Percentiles rank a stretch among this genome's conserved stretches.
phyloP scores from a whole-genome alignment of 2,888 invertebrate species.

The Loripinus fragilis region DNA sequence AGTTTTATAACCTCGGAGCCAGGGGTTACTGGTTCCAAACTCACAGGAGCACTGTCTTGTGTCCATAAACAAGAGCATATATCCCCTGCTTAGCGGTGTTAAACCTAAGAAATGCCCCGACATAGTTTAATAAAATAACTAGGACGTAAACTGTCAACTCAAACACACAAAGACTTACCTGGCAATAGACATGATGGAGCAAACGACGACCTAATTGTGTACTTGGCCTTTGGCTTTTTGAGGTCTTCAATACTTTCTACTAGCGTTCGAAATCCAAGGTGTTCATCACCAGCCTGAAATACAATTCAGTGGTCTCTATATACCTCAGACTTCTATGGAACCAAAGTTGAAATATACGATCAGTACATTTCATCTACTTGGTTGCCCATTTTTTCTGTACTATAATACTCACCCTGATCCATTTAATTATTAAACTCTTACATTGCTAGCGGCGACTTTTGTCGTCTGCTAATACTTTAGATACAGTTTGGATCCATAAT shows the following conservation, averaged over 20 bases:
- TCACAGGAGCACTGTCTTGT: too few relatives aligned
- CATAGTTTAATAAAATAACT: not conserved
- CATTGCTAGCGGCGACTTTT: too few relatives aligned
- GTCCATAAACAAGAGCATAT: not conserved
- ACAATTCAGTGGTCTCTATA: not conserved
- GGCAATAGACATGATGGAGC: slow-evolving; percentile 37
- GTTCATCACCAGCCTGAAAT: slow-evolving; percentile 40
- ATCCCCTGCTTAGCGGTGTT: not conserved
- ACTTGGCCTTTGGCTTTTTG: not conserved
- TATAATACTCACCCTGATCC: too few relatives aligned
- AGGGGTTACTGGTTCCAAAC: too few relatives aligned
- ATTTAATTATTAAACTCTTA: too few relatives aligned
- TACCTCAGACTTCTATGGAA: too few relatives aligned
- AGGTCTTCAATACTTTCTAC: slow-evolving; percentile 31
- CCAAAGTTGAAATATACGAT: too few relatives aligned
- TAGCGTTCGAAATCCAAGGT: slow-evolving; percentile 34
- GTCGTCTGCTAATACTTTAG: too few relatives aligned
- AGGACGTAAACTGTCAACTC: not conserved
- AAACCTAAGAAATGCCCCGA: not conserved
- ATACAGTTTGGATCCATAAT: too few relatives aligned
- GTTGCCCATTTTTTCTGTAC: too few relatives aligned
- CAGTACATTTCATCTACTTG: too few relatives aligned
- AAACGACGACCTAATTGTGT: not conserved
- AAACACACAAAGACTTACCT: slow-evolving; percentile 19
- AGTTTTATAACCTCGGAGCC: too few relatives aligned